Evolutionary conservation across 2,113 vertebrate genomes (phyloP).

Genomic region (Nibea coibor): DNA sequence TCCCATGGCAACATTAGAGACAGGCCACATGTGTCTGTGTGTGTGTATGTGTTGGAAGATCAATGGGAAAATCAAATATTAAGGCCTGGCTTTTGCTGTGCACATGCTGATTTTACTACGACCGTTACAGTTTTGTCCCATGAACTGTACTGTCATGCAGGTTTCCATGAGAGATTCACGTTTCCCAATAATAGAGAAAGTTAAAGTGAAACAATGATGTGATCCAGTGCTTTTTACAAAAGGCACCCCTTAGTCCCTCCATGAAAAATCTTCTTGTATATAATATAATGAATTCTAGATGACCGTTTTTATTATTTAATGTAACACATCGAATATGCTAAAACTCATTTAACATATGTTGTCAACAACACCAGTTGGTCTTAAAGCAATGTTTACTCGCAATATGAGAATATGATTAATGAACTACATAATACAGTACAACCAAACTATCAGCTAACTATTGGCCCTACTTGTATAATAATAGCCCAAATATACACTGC

Average conservation of each 20-base stretch:
- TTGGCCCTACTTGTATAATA: too few species aligned
- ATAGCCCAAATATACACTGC: too few species aligned
- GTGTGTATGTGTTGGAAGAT: conserved; percentile 49
- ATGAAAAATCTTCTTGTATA: too few species aligned
- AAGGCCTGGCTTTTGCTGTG: conserved; percentile 46
- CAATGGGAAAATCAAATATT: conserved; percentile 16
- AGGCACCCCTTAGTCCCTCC: too few species aligned
- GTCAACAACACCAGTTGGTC: too few species aligned
- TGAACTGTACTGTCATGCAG: not conserved
- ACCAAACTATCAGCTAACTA: too few species aligned
- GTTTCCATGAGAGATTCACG: not conserved
- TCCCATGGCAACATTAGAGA: not conserved
- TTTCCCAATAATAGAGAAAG: not conserved
- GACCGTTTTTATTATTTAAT: not conserved
- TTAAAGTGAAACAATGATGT: not conserved
- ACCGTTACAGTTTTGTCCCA: not conserved
- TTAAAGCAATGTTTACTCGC: too few species aligned
- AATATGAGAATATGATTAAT: too few species aligned
- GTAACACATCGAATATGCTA: not conserved
- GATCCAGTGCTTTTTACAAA: not conserved
- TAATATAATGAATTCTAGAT: too few species aligned
- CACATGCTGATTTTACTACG: not conserved
- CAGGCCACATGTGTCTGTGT: conserved; percentile 29
- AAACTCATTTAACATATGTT: not conserved
- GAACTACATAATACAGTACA: too few species aligned